Percentiles rank a stretch among this genome's conserved stretches.
Evolutionary conservation across 2,888 invertebrate genomes (phyloP).

Genomic region (Epinotia ramella): DNA sequence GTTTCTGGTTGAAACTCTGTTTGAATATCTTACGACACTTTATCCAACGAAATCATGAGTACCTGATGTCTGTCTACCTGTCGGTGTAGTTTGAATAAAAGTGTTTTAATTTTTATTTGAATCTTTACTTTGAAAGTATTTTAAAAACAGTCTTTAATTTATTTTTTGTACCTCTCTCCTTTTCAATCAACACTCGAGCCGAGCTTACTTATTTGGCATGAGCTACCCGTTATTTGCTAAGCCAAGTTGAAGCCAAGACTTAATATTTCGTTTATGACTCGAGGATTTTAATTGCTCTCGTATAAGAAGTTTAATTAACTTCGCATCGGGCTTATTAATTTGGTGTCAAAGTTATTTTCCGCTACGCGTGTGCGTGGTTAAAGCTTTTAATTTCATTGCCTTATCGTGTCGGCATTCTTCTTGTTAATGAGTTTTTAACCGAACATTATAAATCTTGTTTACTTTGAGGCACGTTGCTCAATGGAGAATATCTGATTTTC

Average conservation of each 20-base stretch:
- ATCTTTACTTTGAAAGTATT: neutral
- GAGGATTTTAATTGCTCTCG: slow-evolving; percentile 16
- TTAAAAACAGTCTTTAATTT: neutral
- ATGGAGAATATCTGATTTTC: neutral
- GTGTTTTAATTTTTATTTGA: neutral
- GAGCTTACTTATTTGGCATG: neutral
- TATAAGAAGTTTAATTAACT: slow-evolving; percentile 23
- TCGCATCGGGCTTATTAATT: slow-evolving; percentile 27
- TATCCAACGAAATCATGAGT: too few relatives aligned
- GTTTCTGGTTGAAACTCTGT: too few relatives aligned
- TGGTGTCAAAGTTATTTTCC: slow-evolving; percentile 34
- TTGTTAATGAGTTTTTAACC: slow-evolving; percentile 32
- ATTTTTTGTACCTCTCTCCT: neutral
- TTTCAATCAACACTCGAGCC: neutral
- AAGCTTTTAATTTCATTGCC: slow-evolving; percentile 21
- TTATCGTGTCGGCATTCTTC: neutral
- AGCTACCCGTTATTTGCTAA: neutral
- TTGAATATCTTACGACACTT: too few relatives aligned
- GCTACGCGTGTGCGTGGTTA: slow-evolving; percentile 9
- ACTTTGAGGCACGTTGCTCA: neutral
- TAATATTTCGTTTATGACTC: slow-evolving; percentile 4
- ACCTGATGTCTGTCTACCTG: too few relatives aligned
- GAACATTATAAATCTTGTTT: slow-evolving; percentile 22
- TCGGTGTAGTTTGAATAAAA: too few relatives aligned
- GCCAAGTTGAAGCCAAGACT: slow-evolving; percentile 6